A percentile compares a stretch with the other conserved stretches of the same genome.
Conservation (phyloP, 2,888 invertebrate species). For the Zaprionus obscuricornis region DNA sequence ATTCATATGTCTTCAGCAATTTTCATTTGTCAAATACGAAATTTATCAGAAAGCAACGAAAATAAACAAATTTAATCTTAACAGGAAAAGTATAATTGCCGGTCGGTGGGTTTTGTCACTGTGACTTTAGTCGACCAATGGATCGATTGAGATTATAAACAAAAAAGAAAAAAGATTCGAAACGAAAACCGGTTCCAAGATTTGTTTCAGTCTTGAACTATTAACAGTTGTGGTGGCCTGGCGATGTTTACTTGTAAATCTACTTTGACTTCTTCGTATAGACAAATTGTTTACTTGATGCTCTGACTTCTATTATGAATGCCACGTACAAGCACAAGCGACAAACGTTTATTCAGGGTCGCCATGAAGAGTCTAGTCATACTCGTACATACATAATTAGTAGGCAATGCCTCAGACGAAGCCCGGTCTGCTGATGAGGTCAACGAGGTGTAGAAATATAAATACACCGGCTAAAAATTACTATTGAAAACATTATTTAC, state of each 20-base stretch:
- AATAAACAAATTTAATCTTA: slow-evolving; percentile 15
- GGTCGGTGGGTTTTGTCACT: neutral
- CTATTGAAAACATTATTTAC: slow-evolving; percentile 24
- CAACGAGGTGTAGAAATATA: slow-evolving; percentile 31
- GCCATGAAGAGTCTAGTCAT: slow-evolving; percentile 31
- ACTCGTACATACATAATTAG: slow-evolving; percentile 30
- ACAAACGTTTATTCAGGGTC: slow-evolving; percentile 61
- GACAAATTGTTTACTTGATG: slow-evolving; percentile 65
- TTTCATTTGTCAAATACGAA: slow-evolving; percentile 20
- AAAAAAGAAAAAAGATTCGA: slow-evolving; percentile 40
- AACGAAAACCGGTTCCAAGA: slow-evolving; percentile 55
- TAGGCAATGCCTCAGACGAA: slow-evolving; percentile 8
- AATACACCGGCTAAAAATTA: neutral
- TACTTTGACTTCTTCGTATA: slow-evolving; percentile 34
- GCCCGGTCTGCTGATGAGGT: slow-evolving; percentile 61
- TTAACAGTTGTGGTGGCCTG: slow-evolving; percentile 46
- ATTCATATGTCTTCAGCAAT: too few relatives aligned
- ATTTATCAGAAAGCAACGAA: slow-evolving; percentile 16
- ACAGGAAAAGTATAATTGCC: neutral
- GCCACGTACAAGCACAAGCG: slow-evolving; percentile 44
- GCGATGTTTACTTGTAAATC: slow-evolving; percentile 44
- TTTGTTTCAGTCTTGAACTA: slow-evolving; percentile 26
- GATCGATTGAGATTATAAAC: slow-evolving; percentile 48
- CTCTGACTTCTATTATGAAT: slow-evolving; percentile 32
- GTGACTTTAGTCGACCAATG: slow-evolving; percentile 39